Conservation (phyloP, 2,888 invertebrate species). For the Spisula subtruncata region DNA sequence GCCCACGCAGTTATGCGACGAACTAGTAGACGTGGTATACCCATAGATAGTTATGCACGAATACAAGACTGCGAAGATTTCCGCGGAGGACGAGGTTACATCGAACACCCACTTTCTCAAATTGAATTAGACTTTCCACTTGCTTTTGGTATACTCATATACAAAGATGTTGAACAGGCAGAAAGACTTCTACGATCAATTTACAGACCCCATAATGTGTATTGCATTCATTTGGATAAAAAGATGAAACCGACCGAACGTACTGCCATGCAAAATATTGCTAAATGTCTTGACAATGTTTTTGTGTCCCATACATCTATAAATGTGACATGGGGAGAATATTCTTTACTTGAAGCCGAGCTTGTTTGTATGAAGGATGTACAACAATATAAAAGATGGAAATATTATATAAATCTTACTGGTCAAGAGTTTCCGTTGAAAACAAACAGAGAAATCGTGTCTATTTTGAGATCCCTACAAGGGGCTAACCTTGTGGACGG, state of each 20-base stretch:
- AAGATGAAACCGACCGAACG: conserved; percentile 74
- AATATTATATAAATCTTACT: conserved; percentile 85
- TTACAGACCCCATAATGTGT: conserved; percentile 85
- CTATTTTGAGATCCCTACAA: conserved; percentile 81
- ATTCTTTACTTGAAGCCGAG: conserved; percentile 82
- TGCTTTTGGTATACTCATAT: conserved; percentile 83
- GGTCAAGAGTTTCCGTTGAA: conserved; percentile 85
- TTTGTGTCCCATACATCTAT: conserved; percentile 75
- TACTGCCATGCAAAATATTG: conserved; percentile 73
- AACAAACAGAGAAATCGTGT: conserved; percentile 84
- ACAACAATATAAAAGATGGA: conserved; percentile 77
- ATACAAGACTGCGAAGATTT: conserved; percentile 69
- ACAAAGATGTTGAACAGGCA: conserved; percentile 80
- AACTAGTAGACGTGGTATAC: background rate
- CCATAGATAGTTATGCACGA: conserved; percentile 36
- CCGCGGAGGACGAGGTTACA: conserved; percentile 65
- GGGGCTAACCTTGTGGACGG: conserved; percentile 84
- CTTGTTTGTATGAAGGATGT: conserved; percentile 84
- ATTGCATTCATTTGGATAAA: conserved; percentile 85
- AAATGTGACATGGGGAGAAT: conserved; percentile 81
- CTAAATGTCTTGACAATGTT: conserved; percentile 84
- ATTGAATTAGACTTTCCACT: conserved; percentile 81
- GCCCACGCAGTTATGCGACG: conserved; percentile 36
- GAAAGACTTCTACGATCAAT: conserved; percentile 84
- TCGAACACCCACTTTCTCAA: conserved; percentile 73